These are phyloP conservation scores for Hoplias malabaricus DNA, from an alignment of 2,113 vertebrate species.

Conservation along the genomic window DNA sequence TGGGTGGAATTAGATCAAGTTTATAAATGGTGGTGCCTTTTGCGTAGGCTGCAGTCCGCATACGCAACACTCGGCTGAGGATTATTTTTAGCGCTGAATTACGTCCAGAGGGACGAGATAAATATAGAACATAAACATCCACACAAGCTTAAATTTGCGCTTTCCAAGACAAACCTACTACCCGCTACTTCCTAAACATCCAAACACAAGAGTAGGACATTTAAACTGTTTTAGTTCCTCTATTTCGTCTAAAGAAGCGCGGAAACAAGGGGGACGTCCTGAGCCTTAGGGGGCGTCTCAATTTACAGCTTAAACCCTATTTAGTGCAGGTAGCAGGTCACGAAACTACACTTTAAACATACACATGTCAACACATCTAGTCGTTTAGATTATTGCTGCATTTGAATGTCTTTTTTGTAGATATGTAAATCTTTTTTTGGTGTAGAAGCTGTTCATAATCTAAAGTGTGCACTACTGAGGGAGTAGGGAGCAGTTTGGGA, in stretches of 20 bases:
- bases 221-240: neutral
- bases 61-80: slow-evolving; percentile 13
- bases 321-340: too few species aligned
- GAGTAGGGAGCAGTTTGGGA: too few species aligned
- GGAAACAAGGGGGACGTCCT: neutral
- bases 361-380: too few species aligned
- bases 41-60: slow-evolving; percentile 25
- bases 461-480: too few species aligned
- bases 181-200: neutral
- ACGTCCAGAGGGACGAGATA: slow-evolving; percentile 5
- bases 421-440: too few species aligned
- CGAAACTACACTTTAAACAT: too few species aligned
- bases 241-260: neutral
- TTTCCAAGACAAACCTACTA: neutral
- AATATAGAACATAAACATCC: slow-evolving; percentile 11
- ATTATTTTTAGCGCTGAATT: slow-evolving; percentile 37
- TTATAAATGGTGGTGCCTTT: slow-evolving; percentile 13
- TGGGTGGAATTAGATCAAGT: neutral
- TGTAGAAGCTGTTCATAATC: too few species aligned
- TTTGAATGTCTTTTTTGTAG: too few species aligned
- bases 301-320: too few species aligned
- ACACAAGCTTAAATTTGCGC: neutral
- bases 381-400: too few species aligned
- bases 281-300: too few species aligned
- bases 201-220: too few species aligned